These are phyloP conservation scores for Nematolebias whitei DNA, from an alignment of 2,113 vertebrate species.

Conservation along the genomic window DNA sequence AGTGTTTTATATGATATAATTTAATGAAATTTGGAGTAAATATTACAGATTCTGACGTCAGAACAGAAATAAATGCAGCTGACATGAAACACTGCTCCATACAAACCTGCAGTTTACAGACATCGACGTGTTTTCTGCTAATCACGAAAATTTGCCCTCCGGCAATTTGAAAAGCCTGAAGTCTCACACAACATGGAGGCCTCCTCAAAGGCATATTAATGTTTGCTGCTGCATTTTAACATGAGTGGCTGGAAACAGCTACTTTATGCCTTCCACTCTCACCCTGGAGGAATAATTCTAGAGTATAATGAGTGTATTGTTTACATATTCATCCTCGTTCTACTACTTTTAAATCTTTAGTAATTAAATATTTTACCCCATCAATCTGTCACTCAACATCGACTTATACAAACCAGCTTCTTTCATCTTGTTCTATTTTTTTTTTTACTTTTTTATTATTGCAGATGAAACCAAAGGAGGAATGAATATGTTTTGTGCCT, in stretches of 20 bases:
- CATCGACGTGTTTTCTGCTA: constrained; percentile 51
- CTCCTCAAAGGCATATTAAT: constrained; percentile 75
- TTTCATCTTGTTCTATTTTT: constrained; percentile 21
- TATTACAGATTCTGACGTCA: background rate
- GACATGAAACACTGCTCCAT: constrained; percentile 19
- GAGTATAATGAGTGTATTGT: constrained; percentile 66
- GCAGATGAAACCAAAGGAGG: too few relatives aligned
- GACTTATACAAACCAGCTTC: constrained; percentile 39
- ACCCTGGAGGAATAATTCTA: constrained; percentile 64
- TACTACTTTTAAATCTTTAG: constrained; percentile 52
- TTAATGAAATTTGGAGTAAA: constrained; percentile 12
- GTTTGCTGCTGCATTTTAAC: constrained; percentile 73
- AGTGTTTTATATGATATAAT: background rate
- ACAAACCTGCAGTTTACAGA: constrained; percentile 39
- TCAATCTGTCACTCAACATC: constrained; percentile 68
- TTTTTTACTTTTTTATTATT: background rate
- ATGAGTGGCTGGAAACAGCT: constrained; percentile 64
- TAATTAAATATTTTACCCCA: constrained; percentile 65
- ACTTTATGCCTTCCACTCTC: constrained; percentile 44
- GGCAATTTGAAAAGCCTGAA: constrained; percentile 46
- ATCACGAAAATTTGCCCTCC: constrained; percentile 58
- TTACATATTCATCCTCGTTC: constrained; percentile 45
- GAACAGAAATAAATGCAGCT: background rate
- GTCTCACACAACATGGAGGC: constrained; percentile 50
- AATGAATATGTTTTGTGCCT: too few relatives aligned